Evolutionary conservation across 2,113 vertebrate genomes (phyloP).

Genomic region (Callocephalon fimbriatum): DNA sequence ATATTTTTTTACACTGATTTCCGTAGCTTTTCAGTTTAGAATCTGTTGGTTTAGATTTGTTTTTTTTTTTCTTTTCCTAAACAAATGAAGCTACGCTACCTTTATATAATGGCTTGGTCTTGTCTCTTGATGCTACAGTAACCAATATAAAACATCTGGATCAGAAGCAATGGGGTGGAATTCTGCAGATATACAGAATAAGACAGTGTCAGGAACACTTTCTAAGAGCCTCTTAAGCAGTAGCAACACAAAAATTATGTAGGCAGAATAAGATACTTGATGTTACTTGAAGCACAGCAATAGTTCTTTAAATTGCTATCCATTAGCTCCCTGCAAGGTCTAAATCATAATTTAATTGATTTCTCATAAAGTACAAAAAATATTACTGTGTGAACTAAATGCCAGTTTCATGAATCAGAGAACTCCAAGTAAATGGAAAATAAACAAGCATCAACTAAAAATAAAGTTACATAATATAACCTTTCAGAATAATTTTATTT

Average conservation of each 20-base stretch:
- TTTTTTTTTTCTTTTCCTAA: not conserved
- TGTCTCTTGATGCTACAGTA: not conserved
- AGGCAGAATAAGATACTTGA: not conserved
- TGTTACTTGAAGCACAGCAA: constrained; percentile 6
- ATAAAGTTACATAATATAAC: not conserved
- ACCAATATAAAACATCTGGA: not conserved
- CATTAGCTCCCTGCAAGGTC: constrained; percentile 43
- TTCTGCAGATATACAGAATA: not conserved
- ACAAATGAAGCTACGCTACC: not conserved
- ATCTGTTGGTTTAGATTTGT: not conserved
- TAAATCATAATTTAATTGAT: constrained; percentile 39
- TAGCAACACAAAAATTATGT: not conserved
- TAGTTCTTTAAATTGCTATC: constrained; percentile 24
- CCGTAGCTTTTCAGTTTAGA: not conserved
- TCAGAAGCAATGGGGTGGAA: not conserved
- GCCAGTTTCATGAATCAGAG: not conserved
- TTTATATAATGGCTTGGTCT: not conserved
- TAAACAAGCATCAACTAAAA: not conserved
- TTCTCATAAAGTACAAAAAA: constrained; percentile 2
- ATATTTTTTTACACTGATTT: not conserved
- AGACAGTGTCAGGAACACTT: not conserved
- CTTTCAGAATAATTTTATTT: not conserved
- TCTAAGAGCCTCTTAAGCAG: not conserved
- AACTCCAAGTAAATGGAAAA: not conserved
- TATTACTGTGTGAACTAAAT: not conserved